These are phyloP conservation scores for Arctocebus calabarensis DNA, from an alignment of 2,797 vertebrate species.

Conservation along the genomic window DNA sequence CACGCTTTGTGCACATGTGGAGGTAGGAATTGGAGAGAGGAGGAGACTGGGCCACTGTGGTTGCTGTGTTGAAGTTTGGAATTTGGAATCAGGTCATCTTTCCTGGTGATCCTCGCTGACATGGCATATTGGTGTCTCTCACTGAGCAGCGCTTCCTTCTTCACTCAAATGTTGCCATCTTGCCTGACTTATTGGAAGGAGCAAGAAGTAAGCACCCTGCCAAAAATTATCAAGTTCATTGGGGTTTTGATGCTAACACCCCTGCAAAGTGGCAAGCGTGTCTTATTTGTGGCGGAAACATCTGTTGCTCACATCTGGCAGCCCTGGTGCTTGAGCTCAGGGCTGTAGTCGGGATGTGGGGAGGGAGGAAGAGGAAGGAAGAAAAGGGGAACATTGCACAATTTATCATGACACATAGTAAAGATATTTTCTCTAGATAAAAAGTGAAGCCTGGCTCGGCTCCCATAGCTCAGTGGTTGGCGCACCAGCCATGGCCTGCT, in stretches of 20 bases:
- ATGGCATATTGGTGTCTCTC: fast-evolving
- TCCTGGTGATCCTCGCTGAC: not conserved
- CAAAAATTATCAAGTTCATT: not conserved
- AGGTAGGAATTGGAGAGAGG: not conserved
- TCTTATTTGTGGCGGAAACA: not conserved
- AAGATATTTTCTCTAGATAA: not conserved
- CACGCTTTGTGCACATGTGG: not conserved
- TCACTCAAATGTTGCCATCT: not conserved
- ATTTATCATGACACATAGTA: not conserved
- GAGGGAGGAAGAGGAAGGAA: not conserved
- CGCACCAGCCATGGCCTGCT: no score
- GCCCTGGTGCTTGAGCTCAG: not conserved
- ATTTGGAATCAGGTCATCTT: not conserved
- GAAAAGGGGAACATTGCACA: not conserved
- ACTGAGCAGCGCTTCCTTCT: fast-evolving
- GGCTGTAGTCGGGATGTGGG: not conserved
- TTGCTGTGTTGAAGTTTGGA: not conserved
- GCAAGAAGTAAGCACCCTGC: not conserved
- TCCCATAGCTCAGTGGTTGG: no score
- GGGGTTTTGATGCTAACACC: not conserved
- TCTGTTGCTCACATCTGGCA: not conserved
- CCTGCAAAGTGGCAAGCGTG: not conserved
- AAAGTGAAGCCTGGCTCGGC: not conserved
- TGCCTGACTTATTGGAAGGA: constrained; percentile 1
- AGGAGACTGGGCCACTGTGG: not conserved